Base-by-base conservation (phyloP, 2,888 invertebrate genomes). In the Netelia inedita region DNA sequence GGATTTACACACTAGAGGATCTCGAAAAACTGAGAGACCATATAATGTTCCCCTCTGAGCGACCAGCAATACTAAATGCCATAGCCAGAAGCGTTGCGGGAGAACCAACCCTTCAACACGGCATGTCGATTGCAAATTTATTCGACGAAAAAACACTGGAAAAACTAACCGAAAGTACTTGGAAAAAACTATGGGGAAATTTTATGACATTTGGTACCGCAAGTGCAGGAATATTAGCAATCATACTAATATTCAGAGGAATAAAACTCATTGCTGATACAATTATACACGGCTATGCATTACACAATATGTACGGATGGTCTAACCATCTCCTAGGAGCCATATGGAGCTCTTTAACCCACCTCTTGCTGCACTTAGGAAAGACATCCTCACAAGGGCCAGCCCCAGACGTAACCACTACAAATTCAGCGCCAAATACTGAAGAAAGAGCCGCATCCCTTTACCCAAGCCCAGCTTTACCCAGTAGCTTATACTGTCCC, bases 191-290 rank as follows among this genome's bases (percentile, higher is more conserved):
- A 0, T 82, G 85, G 85, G 50, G 16, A 0, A 66, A 66, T 0
- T 82, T 85, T 6, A 68, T 82, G 41, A 79, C 69, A 1, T 85
- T 79, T 16, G 78, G 73, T 1, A 72, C 79, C 1, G 69, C 74
- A 6, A 85, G 82, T 16, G 85, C 85, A 0, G 72, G 82, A n/a
- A 10, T 85, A 14, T 10, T 82, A 9, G 72, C 55, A 35, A 61
- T 82, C 11, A 1, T 85, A 2, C 65, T 82, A 23, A 10, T 82
- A 0, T 19, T 79, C 1, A 61, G 75, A 10, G 1, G 68, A 10
- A 73, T 82, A 10, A 82, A 83, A 50, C 46, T 83, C 8, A 43
- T 72, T 5, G 59, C 63, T 1, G 79, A 79, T 21, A 79, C 79
- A 11, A 6, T 72, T 53, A 68, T 68, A n/a, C 19, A 68, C n/a